These are phyloP conservation scores for Ailuropoda melanoleuca DNA, from an alignment of 2,113 vertebrate genomes.

Conservation along the genomic window DNA sequence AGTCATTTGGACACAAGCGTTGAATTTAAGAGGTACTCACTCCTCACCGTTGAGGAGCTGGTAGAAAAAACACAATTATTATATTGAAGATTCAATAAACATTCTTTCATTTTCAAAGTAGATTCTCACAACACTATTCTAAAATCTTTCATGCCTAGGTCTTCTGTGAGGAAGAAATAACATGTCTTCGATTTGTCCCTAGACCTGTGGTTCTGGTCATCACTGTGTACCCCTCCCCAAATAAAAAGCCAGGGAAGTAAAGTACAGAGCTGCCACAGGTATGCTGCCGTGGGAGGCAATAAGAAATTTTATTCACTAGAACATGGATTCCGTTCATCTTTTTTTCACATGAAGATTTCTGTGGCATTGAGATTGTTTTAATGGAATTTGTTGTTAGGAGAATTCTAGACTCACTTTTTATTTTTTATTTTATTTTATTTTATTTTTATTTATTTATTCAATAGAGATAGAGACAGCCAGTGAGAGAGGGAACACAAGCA, in stretches of 20 bases:
- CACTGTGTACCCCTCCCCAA: not conserved
- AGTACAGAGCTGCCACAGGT: not conserved
- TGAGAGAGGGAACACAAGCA: no score
- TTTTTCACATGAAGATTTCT: not conserved
- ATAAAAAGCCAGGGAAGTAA: not conserved
- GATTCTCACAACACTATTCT: not conserved
- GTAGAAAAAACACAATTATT: slow-evolving; percentile 50
- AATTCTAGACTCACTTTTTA: not conserved
- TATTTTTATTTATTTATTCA: no score
- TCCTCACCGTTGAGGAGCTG: slow-evolving; percentile 34
- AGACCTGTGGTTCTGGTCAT: not conserved
- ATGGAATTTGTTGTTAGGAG: not conserved
- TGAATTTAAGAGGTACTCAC: slow-evolving; percentile 71
- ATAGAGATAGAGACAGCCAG: no score
- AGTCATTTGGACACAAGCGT: slow-evolving; percentile 67
- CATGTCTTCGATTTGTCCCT: not conserved
- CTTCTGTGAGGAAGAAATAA: slow-evolving; percentile 20
- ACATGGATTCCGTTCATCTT: not conserved
- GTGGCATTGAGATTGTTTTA: not conserved
- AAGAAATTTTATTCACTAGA: not conserved
- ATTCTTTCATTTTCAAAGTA: slow-evolving; percentile 57
- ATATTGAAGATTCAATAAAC: slow-evolving; percentile 46
- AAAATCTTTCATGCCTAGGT: not conserved
- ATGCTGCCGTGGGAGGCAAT: not conserved
- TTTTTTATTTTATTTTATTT: no score